Percentiles rank a stretch among this genome's conserved stretches.
phyloP scores from a whole-genome alignment of 2,888 invertebrate species.

The Habrosyne pyritoides region DNA sequence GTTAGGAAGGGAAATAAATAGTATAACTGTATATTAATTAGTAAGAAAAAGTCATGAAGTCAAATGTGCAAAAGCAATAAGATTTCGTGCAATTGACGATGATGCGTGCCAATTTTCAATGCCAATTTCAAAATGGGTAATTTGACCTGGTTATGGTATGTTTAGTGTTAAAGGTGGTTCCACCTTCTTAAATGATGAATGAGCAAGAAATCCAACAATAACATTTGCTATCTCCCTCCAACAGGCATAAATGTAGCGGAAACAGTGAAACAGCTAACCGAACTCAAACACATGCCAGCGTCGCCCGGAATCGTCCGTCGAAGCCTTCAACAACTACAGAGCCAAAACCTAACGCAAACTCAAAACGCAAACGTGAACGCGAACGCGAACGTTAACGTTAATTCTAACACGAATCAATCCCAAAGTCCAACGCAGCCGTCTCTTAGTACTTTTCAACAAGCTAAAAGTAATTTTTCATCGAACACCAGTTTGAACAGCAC shows the following conservation, averaged over 20 bases:
- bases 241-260: conserved; percentile 88
- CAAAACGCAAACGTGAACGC: neutral
- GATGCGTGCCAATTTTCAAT: no score
- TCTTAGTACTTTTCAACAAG: conserved; percentile 71
- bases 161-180: no score
- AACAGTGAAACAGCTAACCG: conserved; percentile 93
- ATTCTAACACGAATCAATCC: conserved; percentile 36
- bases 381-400: conserved; percentile 18
- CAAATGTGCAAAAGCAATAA: no score
- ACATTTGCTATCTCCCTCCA: neutral
- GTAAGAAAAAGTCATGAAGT: no score
- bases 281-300: conserved; percentile 93
- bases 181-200: no score
- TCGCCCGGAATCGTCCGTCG: conserved; percentile 90
- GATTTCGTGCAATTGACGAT: no score
- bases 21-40: no score
- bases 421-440: conserved; percentile 45
- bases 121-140: no score
- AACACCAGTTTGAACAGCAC: conserved; percentile 65
- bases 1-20: no score
- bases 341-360: conserved; percentile 33
- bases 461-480: conserved; percentile 67
- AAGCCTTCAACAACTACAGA: conserved; percentile 61
- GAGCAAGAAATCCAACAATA: neutral
- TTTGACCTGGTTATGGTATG: no score